Conservation (phyloP, 2,113 vertebrate genomes). For the Salvelinus alpinus region DNA sequence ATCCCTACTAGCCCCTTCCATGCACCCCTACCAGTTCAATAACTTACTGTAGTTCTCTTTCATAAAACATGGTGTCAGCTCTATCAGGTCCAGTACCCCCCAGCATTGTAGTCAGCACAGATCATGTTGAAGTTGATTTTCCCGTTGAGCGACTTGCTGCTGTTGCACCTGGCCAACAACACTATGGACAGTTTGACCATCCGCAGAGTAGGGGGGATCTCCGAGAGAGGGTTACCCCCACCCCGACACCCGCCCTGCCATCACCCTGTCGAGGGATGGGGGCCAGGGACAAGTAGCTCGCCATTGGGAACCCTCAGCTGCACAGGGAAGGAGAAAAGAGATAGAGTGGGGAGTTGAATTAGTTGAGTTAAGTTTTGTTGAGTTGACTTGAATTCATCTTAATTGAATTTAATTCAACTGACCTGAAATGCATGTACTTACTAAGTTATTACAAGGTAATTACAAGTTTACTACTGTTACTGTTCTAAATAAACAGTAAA, state of each 20-base stretch:
- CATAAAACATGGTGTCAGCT: too few species aligned
- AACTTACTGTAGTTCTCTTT: too few species aligned
- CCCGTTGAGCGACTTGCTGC: slow-evolving; percentile 71
- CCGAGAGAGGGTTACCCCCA: slow-evolving; percentile 71
- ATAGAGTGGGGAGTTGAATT: slow-evolving; percentile 43
- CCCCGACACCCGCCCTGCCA: slow-evolving; percentile 74
- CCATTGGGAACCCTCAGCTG: slow-evolving; percentile 70
- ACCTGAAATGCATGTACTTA: too few species aligned
- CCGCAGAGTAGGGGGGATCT: slow-evolving; percentile 58
- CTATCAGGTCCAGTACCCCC: slow-evolving; percentile 43
- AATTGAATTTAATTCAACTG: too few species aligned
- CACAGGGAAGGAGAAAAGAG: slow-evolving; percentile 18
- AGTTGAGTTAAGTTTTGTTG: too few species aligned
- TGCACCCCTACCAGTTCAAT: too few species aligned
- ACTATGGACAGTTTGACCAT: slow-evolving; percentile 72
- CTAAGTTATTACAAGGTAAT: too few species aligned
- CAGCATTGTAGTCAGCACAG: slow-evolving; percentile 70
- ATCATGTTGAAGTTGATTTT: slow-evolving; percentile 80
- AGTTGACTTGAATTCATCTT: too few species aligned
- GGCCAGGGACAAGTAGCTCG: slow-evolving; percentile 67
- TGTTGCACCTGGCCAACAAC: slow-evolving; percentile 67
- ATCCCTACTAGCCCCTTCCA: too few species aligned
- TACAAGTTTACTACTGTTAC: too few species aligned
- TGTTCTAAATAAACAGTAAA: too few species aligned
- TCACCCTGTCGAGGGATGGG: slow-evolving; percentile 67